Base-by-base conservation (phyloP, 2,888 invertebrate genomes). In the Caenorhabditis sp. region DNA sequence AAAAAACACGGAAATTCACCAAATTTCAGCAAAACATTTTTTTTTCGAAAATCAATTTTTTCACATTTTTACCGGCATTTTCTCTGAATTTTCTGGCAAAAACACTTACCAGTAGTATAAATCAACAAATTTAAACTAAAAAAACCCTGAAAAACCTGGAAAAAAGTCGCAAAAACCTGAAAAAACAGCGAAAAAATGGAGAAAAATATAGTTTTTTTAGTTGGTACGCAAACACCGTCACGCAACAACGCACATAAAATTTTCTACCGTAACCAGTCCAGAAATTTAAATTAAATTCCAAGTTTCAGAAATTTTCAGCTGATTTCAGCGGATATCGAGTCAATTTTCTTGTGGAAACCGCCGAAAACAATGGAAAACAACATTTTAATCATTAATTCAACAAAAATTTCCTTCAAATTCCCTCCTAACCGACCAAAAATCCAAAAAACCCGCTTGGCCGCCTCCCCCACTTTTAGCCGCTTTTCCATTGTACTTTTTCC, bases 401-500 rank as follows among this genome's bases (percentile, higher is more conserved):
- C 6, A 40, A 40, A 32, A 32, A 32, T 9, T 32, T 11, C 13
- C 13, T 2, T 13, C 6, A 40, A 40, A 40, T 13, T 13, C 40
- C 40, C 13, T 6, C 13, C 13, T 40, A 40, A 13, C 13, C 32
- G 26, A 28, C 55, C 26, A 56, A 56, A 56, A 28, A 15, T 32
- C 55, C n/a, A 2, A 47, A 20, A 13, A n/a, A n/a, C n/a, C n/a
- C n/a, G n/a, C n/a, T n/a, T n/a, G n/a, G n/a, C n/a, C n/a, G n/a
- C n/a, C 40, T 13, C 13, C 9, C 26, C 47, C 47, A n/a, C 18
- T 18, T n/a, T n/a, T n/a, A n/a, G n/a, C n/a, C n/a, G n/a, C n/a
- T n/a, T n/a, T 37, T 26, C 58, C 58, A 58, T 58, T 72, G 71
- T 72, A 72, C 64, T 72, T 55, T 40, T 53, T 32, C 9, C 32